Percentiles rank a stretch among this genome's conserved stretches.
phyloP scores from a whole-genome alignment of 2,888 invertebrate species.

The Hyposoter didymator region DNA sequence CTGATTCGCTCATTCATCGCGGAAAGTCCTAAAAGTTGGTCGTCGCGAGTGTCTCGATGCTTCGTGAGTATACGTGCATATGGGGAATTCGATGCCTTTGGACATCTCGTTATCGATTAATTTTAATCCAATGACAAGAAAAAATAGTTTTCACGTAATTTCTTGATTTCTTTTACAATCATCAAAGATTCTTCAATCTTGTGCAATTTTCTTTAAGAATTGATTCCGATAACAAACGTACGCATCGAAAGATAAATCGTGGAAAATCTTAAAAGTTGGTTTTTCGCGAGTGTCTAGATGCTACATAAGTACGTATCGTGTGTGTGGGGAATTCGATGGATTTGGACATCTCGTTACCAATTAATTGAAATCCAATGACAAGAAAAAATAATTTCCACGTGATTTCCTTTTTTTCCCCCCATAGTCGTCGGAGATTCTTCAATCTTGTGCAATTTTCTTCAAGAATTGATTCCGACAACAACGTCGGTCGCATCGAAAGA shows the following conservation, averaged over 20 bases:
- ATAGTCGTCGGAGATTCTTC: neutral
- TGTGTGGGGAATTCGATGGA: no score
- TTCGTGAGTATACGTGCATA: conserved; percentile 10
- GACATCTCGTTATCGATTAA: neutral
- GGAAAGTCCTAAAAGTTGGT: conserved; percentile 65
- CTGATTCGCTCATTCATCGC: conserved; percentile 65
- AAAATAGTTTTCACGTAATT: no score
- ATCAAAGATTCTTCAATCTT: neutral
- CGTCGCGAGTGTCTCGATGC: conserved; percentile 44
- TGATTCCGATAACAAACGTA: neutral
- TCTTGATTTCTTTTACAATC: no score
- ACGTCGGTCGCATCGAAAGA: neutral
- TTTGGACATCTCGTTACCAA: neutral
- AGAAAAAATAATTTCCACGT: no score
- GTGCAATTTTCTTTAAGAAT: neutral
- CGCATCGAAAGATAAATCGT: conserved; percentile 3
- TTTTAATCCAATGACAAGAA: no score
- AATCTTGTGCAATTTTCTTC: neutral
- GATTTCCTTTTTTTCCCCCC: no score
- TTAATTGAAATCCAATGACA: no score
- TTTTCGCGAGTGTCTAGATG: no score
- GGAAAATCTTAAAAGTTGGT: no score
- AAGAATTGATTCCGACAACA: neutral
- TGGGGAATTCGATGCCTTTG: neutral
- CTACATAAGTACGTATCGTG: no score